Evolutionary conservation across 1,140 invertebrate genomes (phyloP).

Genomic region (Eueides isabella): DNA sequence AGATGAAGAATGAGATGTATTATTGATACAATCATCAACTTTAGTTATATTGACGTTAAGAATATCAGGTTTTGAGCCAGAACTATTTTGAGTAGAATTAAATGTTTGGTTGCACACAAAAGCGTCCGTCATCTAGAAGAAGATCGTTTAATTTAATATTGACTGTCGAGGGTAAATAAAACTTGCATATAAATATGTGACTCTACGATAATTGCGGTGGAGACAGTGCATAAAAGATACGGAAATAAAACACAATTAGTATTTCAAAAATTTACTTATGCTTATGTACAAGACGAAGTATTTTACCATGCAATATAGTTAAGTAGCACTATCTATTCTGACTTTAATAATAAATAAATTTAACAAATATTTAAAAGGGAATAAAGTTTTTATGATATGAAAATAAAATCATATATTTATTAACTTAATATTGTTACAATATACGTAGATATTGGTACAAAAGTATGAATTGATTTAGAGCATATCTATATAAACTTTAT

Average conservation of each 20-base stretch:
- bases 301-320: slow-evolving; percentile 29
- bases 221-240: background rate
- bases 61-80: background rate
- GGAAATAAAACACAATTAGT: background rate
- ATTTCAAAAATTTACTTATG: slow-evolving; percentile 18
- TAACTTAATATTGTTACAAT: slow-evolving; percentile 9
- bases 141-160: background rate
- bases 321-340: slow-evolving; percentile 30
- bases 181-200: background rate
- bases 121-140: slow-evolving; percentile 47
- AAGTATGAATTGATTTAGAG: background rate
- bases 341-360: slow-evolving; percentile 46
- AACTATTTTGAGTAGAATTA: background rate
- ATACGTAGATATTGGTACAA: background rate
- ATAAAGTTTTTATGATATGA: slow-evolving; percentile 31
- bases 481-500: slow-evolving; percentile 22
- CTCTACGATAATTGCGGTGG: background rate
- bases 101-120: slow-evolving; percentile 26
- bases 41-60: background rate
- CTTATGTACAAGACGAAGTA: slow-evolving; percentile 35
- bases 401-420: background rate
- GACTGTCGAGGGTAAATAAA: background rate
- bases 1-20: background rate
- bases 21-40: background rate
- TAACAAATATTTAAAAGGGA: slow-evolving; percentile 34